Evolutionary conservation across 2,797 vertebrate genomes (phyloP), one percentile per base, ranked within the genome.

Genomic region (Anguilla marmorata): DNA sequence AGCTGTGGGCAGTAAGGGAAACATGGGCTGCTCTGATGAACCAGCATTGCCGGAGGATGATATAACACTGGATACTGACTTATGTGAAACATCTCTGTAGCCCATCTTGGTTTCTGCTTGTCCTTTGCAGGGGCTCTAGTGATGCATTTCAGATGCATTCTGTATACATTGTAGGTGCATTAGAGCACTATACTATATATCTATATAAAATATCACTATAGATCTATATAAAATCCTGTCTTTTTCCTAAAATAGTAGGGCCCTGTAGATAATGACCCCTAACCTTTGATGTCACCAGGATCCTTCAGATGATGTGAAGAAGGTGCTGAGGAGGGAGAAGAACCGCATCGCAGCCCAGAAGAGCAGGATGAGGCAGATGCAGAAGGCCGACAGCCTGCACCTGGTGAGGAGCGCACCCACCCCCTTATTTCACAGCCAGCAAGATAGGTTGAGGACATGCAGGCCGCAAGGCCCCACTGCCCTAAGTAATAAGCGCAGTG

Each of bases 261-360:
- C 50, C 2, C 48, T 48, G 9, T 24, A 12, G 50, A 56, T 84
- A 30, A 58, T 30, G 50, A 84, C 50, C 72, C 79, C 2, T 91
- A 83, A 86, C 0, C 92, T 82, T 45, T 89, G 7, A 83, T n/a
- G 41, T 86, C 85, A 48, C 52, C 87, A 99, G 98, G 97, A 98
- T 88, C 97, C 97, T 85, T 96, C 97, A 21, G 98, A 99, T 52
- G 97, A 99, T 60, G 93, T 96, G 85, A 98, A 98, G 92, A 99
- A 98, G 91, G 97, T 98, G 90, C 97, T 99, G 93, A 95, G 98
- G 93, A 93, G 98, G 84, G 98, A 99, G 93, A 99, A 99, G 94
- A 99, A 99, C 90, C 97, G 98, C 0, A 97, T 99, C 0, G 98
- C 98, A 27, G 98, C 98, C 54, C 98, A 99, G 95, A 99, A 98